Base-by-base conservation (phyloP, 1,140 invertebrate genomes). In the Ooceraea biroi region DNA sequence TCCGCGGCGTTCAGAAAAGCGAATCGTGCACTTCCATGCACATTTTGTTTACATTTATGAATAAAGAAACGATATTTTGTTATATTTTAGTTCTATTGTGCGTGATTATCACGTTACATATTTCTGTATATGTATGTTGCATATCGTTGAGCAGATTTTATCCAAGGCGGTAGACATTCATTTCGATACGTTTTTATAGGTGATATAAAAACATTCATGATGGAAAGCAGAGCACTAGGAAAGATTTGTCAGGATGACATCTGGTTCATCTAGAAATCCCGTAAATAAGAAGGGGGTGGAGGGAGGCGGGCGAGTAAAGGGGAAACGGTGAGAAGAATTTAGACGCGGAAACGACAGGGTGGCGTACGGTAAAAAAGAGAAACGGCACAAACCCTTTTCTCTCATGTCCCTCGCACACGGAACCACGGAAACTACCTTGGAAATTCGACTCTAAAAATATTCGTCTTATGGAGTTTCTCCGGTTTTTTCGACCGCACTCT, bases 371-470 rank as follows among this genome's bases (percentile, higher is more conserved):
- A n/a, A 57, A 85, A 58, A 12, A 22, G 65, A 72, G 41, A 58
- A 83, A 17, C 36, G 19, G 10, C 68, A n/a, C n/a, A 87, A 89
- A 36, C 87, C 88, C 88, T 89, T 89, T 88, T 71, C 86, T 73
- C 58, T 86, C 61, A n/a, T 74, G 66, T 61, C 48, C 66, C 60
- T 50, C 58, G 65, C 55, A 36, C 44, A 46, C 44, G 25, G 27
- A 69, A 84, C 63, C 69, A 84, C 86, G 85, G 82, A 89, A 89
- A 86, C 88, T 69, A 85, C 85, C 71, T 88, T 86, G 83, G 76
- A 86, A 88, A 89, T 84, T 77, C 83, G 73, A 77, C 69, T 89
- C 83, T 82, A 89, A 87, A 89, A 89, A 89, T 89, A 89, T 66
- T 44, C 68, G 63, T 72, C 60, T 74, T 83, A 68, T 85, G 30